Percentiles rank a stretch among this genome's conserved stretches.
phyloP scores from a whole-genome alignment of 1,140 invertebrate species.

The Drosophila obscura region DNA sequence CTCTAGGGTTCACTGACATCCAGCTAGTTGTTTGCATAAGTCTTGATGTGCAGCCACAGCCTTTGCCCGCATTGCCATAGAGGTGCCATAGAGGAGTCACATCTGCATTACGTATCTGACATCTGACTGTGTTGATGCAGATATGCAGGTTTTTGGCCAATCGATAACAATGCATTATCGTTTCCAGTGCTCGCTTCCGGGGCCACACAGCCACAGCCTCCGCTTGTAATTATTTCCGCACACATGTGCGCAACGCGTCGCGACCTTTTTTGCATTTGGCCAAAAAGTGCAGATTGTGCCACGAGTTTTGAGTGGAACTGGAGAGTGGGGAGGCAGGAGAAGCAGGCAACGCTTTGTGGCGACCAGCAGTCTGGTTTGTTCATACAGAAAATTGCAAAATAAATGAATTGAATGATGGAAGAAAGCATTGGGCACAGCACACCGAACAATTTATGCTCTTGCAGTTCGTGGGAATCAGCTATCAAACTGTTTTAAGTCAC shows the following conservation, averaged over 20 bases:
- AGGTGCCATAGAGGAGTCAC: no score
- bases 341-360: constrained; percentile 30
- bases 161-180: constrained; percentile 53
- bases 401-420: neutral
- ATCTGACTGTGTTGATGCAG: constrained; percentile 26
- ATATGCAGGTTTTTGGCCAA: constrained; percentile 44
- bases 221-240: constrained; percentile 49
- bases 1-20: no score
- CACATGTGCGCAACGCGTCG: constrained; percentile 37
- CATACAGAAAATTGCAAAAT: constrained; percentile 23
- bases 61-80: no score
- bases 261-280: constrained; percentile 30
- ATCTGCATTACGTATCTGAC: constrained; percentile 12
- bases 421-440: no score
- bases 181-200: constrained; percentile 21
- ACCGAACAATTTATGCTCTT: no score
- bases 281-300: constrained; percentile 20
- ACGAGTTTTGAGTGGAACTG: constrained; percentile 4
- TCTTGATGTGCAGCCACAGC: no score
- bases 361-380: constrained; percentile 61
- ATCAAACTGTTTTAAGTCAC: no score
- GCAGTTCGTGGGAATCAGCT: no score
- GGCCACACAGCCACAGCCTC: constrained; percentile 13
- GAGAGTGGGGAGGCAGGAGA: neutral
- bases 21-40: no score